Evolutionary conservation across 2,797 vertebrate species (phyloP), one percentile per base, ranked within the genome.

Genomic region (Spinus olivaceus): DNA sequence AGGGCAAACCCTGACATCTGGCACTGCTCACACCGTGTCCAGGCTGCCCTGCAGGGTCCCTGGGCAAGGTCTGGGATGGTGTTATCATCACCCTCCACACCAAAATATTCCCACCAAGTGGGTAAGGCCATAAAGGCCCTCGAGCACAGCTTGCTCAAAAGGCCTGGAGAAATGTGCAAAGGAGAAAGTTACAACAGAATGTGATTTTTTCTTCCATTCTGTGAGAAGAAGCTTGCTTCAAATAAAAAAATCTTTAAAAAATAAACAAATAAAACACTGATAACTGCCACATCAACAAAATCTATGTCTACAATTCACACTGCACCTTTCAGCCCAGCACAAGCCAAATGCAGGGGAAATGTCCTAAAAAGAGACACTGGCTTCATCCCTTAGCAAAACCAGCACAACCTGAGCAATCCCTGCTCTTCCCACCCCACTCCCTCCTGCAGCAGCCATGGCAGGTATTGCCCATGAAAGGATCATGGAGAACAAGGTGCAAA

Each of bases 1-100:
- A 85, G 35, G n/a, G 18, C 13, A 27, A 37, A 49, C 6, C 0
- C 2, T 19, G 41, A 27, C 3, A 4, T 1, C 27, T 69, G 59
- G 54, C 21, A 15, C 59, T 61, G 64, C 47, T 32, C 30, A 42
- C 32, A 41, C 32, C 6, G 23, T 0, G 11, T 15, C 17, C 42
- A 56, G 41, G 57, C 41, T 86, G 61, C 21, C 23, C 44, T 16
- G 6, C 0, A 0, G 8, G 12, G 27, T 56, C 15, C n/a, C 22
- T 15, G 27, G 4, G 50, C 28, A 41, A 83, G 37, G 41, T 41
- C 2, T 63, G 41, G 49, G 61, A 32, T 1, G 1, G 2, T 35
- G 9, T 35, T 46, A 7, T 39, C 9, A 15, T 7, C 4, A 1
- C 10, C 12, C 14, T 59, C 57, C 32, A 41, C 33, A 20, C 41